Percentiles rank a stretch among this genome's conserved stretches.
These are phyloP conservation scores for Thomomys bottae DNA, from an alignment of 2,113 vertebrate species.

Conservation along the genomic window DNA sequence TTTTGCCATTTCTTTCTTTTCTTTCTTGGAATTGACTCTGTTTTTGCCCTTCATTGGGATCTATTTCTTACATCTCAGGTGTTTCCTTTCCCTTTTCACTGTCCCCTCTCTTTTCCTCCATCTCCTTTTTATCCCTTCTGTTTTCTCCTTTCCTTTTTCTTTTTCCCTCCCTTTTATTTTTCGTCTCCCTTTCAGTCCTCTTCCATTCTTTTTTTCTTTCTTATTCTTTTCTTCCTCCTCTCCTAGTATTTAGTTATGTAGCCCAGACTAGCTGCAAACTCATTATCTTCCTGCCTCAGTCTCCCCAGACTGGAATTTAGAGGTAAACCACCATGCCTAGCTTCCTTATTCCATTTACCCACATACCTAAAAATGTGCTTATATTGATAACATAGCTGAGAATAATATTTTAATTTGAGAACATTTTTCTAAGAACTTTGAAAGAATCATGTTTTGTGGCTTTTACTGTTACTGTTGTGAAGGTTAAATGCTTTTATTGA, in stretches of 20 bases:
- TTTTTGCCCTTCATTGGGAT: neutral
- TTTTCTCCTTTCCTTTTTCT: no score
- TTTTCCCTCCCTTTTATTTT: no score
- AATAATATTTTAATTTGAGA: slow-evolving; percentile 37
- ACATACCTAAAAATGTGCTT: neutral
- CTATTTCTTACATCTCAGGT: neutral
- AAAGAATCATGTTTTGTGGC: slow-evolving; percentile 29
- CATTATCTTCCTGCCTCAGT: neutral
- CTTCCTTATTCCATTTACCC: neutral
- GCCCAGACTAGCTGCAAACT: neutral
- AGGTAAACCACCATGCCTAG: no score
- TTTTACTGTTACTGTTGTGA: slow-evolving; percentile 25
- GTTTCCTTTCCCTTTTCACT: neutral
- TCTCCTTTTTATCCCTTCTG: no score
- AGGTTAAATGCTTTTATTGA: slow-evolving; percentile 34
- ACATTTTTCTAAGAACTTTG: slow-evolving; percentile 35
- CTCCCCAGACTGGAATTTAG: neutral
- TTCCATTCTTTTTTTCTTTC: no score
- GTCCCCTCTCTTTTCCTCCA: neutral
- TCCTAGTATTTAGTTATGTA: neutral
- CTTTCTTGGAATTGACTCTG: slow-evolving; percentile 31
- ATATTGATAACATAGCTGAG: neutral
- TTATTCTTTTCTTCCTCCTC: no score
- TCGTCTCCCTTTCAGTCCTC: no score
- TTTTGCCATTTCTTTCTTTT: no score